Percentiles rank a stretch among this genome's conserved stretches.
phyloP scores from a whole-genome alignment of 2,113 vertebrate genomes.

The Hippoglossus stenolepis region DNA sequence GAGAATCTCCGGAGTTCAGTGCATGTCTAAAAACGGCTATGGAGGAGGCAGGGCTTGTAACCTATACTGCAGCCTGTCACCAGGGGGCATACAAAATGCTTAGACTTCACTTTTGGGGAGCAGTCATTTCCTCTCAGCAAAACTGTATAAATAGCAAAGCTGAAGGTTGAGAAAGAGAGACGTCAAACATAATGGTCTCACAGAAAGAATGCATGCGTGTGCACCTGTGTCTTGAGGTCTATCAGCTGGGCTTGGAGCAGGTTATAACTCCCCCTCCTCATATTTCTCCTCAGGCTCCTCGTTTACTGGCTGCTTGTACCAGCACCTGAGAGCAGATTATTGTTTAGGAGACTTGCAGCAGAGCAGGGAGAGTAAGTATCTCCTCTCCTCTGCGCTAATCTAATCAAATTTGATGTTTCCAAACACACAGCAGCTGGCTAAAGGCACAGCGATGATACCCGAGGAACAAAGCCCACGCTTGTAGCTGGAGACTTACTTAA shows the following conservation, averaged over 20 bases:
- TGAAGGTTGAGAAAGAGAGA: conserved; percentile 68
- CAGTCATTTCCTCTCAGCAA: background rate
- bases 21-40: too few relatives aligned
- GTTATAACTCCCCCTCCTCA: conserved; percentile 74
- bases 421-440: conserved; percentile 70
- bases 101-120: background rate
- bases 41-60: too few relatives aligned
- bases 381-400: conserved; percentile 65
- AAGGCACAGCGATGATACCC: conserved; percentile 64
- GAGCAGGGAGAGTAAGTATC: conserved; percentile 66
- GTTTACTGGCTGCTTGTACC: conserved; percentile 70
- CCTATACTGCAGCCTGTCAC: too few relatives aligned
- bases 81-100: too few relatives aligned
- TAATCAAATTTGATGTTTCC: conserved; percentile 78
- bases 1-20: too few relatives aligned
- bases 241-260: conserved; percentile 72
- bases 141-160: conserved; percentile 19
- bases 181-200: background rate
- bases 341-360: conserved; percentile 68
- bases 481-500: conserved; percentile 73
- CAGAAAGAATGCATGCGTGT: conserved; percentile 10
- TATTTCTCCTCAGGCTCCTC: conserved; percentile 74
- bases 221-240: conserved; percentile 71
- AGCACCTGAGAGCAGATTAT: conserved; percentile 72
- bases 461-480: conserved; percentile 65